Base-by-base conservation (phyloP, 2,888 invertebrate genomes). In the Netelia melanura region DNA sequence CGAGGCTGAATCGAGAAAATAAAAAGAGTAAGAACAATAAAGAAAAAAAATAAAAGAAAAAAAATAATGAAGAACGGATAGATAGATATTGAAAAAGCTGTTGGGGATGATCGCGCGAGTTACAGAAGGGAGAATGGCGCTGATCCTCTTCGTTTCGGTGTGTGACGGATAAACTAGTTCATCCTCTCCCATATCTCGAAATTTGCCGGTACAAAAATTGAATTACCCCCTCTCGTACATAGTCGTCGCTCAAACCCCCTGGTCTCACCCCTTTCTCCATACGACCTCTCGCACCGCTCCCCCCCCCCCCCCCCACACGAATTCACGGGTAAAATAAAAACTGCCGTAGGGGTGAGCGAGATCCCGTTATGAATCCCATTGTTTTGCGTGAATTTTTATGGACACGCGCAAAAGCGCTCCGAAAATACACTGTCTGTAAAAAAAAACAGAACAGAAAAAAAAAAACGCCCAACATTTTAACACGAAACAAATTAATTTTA, bases 61-160 rank as follows among this genome's bases (percentile, higher is more conserved):
- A 62, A n/a, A 58, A 77, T 17, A 65, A 67, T 71, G 70, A 86
- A 87, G 84, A 75, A 21, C 21, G 21, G 44, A 48, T 8, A 48
- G 14, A 48, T 48, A n/a, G 30, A 25, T 48, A 74, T 30, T 11
- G 68, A 62, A 65, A 76, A 71, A 82, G 56, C 21, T 71, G 70
- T 30, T 58, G 17, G 65, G 65, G 44, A 21, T 21, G 74, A 48
- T 62, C 30, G 21, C 14, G 6, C 64, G 48, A 62, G 56, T 62
- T 62, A 61, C 48, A 11, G 25, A 76, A 21, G 11, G 30, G 30
- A 58, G 54, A 58, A 64, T 56, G 14, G 71, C 52, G 52, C 43
- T 25, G 62, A 62, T 74, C 8, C 72, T 68, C 72, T 72, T 68
- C 43, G 38, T 38, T 38, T 38, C 30, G 61, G 67, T 67, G 65